Base-by-base conservation (phyloP, 2,888 invertebrate species). In the Euphydryas editha region DNA sequence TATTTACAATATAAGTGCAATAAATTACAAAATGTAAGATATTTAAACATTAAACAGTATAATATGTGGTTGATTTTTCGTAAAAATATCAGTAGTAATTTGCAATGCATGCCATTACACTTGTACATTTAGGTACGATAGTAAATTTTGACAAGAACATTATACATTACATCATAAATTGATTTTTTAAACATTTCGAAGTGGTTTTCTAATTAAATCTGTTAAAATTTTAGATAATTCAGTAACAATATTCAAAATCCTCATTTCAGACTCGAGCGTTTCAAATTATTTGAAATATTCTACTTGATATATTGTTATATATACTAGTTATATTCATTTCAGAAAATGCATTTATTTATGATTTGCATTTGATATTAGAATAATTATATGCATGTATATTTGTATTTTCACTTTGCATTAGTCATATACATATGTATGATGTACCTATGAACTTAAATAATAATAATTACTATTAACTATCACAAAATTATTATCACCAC, bases 401-500 rank as follows among this genome's bases (percentile, higher is more conserved):
- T 18, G 13, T 47, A 20, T 18, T 47, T 20, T 18, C 11, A 47
- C 20, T 20, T 11, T n/a, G n/a, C n/a, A n/a, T n/a, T n/a, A n/a
- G 13, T 13, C 11, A 18, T 47, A 20, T 13, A 11, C 17, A 2
- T 10, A 18, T 46, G n/a, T n/a, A n/a, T n/a, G n/a, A n/a, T n/a
- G n/a, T n/a, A n/a, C n/a, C n/a, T n/a, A n/a, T n/a, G n/a, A n/a
- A n/a, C n/a, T n/a, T n/a, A n/a, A 17, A 8, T 18, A 46, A 17
- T 46, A 46, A 18, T 2, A 17, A 46, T 46, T 46, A 17, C 18
- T 46, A 18, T 18, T 17, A 18, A 30, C 30, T 47, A 47, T 13
- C 18, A 47, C 20, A 47, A 47, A 47, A 21, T 47, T 47, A 47
- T 47, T 47, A 47, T 47, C 47, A 20, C 47, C 47, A 46, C 18